Evolutionary conservation across 2,113 vertebrate species (phyloP).

Genomic region (Paraplagusia blochii): DNA sequence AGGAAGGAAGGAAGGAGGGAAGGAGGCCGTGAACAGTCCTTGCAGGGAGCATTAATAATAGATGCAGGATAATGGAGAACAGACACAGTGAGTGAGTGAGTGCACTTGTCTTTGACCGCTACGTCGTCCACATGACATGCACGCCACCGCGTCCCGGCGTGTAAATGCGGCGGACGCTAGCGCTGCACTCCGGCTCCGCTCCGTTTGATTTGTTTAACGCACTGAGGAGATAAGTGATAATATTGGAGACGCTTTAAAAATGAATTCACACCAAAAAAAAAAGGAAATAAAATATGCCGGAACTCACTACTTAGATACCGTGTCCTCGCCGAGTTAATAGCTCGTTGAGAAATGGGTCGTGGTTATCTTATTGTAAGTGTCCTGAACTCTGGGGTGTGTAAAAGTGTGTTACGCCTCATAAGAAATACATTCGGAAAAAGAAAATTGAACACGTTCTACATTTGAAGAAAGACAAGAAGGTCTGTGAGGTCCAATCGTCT

Average conservation of each 20-base stretch:
- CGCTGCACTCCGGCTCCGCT: neutral
- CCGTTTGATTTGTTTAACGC: neutral
- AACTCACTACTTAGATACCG: neutral
- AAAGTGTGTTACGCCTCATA: neutral
- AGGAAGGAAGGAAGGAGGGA: no score
- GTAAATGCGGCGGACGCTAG: neutral
- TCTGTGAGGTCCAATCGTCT: no score
- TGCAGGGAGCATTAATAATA: slow-evolving; percentile 8
- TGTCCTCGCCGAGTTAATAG: neutral
- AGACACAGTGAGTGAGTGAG: neutral
- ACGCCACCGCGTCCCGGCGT: neutral
- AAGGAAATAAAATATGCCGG: neutral
- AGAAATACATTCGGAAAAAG: neutral
- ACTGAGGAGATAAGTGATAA: neutral
- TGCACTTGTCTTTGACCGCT: slow-evolving; percentile 17
- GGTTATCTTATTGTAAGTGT: neutral
- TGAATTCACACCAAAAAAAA: neutral
- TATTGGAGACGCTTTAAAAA: neutral
- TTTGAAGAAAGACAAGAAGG: no score
- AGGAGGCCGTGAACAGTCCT: neutral
- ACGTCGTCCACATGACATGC: neutral
- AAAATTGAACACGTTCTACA: neutral
- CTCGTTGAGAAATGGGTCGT: neutral
- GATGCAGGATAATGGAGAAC: slow-evolving; percentile 25
- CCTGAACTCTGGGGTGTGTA: neutral